Base-by-base conservation (phyloP, 2,797 vertebrate genomes). In the Etheostoma nigrum region DNA sequence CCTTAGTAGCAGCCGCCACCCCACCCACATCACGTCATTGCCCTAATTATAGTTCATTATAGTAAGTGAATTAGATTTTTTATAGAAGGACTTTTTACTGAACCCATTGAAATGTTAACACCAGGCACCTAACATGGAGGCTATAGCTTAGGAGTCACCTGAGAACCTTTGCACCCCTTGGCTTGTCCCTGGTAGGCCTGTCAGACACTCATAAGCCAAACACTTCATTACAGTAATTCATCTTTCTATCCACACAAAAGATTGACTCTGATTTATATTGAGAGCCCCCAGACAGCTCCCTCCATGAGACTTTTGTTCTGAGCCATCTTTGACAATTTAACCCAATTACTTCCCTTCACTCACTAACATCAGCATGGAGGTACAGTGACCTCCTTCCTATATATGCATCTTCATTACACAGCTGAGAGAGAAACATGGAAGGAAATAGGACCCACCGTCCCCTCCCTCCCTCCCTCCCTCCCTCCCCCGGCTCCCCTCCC, bases 361-460 rank as follows among this genome's bases (percentile, higher is more conserved):
- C 23, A 40, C 16, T 40, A 5, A 55, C 67, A 78, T 45, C 36
- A 62, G 45, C 42, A 59, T 15, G 27, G 62, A 40, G 40, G 67
- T 74, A 67, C 77, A 57, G 45, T 68, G 74, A 47, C 82, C 77
- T 87, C 68, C 70, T 81, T 82, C 63, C 70, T 81, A 72, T 58
- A 72, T 58, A 74, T 72, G 60, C 78, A 85, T 79, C 79, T 75
- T 89, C 87, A 57, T 83, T 79, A 79, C 68, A 81, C 84, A 85
- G 84, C 86, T 86, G 83, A 85, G 76, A 76, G 53, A 75, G 79
- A 86, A 83, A 81, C 88, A 90, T 90, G 85, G 85, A 60, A 88
- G 89, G 92, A 90, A 92, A 92, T 78, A 86, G 83, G 67, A 90
- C 65, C 81, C 78, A 66, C 79, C 76, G 86, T 76, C 88, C 85